phyloP scores from a whole-genome alignment of 2,797 vertebrate genomes.

The Delichon dasypus region DNA sequence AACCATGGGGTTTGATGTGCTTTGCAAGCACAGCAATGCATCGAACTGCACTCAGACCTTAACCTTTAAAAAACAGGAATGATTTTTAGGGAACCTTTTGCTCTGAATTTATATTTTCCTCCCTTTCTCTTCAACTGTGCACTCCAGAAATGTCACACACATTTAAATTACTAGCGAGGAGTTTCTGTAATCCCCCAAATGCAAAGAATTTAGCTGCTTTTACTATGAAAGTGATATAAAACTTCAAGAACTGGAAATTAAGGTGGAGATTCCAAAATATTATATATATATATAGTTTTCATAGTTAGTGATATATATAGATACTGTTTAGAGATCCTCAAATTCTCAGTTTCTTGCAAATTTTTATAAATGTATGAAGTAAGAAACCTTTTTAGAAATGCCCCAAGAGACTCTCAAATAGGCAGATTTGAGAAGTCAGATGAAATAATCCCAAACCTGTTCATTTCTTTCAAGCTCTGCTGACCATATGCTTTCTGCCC shows the following conservation, averaged over 20 bases:
- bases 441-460: not conserved
- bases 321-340: too few relatives aligned
- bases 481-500: not conserved
- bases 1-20: fast-evolving
- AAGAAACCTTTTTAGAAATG: not conserved
- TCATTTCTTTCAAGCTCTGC: not conserved
- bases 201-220: too few relatives aligned
- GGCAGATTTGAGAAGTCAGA: not conserved
- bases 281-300: too few relatives aligned
- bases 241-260: too few relatives aligned
- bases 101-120: not conserved
- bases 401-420: not conserved
- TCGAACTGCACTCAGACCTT: not conserved
- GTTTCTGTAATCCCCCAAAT: too few relatives aligned
- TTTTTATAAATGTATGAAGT: not conserved
- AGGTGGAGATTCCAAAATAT: too few relatives aligned
- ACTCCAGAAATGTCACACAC: not conserved
- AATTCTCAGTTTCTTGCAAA: too few relatives aligned
- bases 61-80: not conserved
- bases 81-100: not conserved
- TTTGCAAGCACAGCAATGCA: not conserved
- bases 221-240: too few relatives aligned
- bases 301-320: too few relatives aligned
- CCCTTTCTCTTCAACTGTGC: not conserved
- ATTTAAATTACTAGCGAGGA: too few relatives aligned